Conservation (phyloP, 2,113 vertebrate species). For the Hemicordylus capensis region DNA sequence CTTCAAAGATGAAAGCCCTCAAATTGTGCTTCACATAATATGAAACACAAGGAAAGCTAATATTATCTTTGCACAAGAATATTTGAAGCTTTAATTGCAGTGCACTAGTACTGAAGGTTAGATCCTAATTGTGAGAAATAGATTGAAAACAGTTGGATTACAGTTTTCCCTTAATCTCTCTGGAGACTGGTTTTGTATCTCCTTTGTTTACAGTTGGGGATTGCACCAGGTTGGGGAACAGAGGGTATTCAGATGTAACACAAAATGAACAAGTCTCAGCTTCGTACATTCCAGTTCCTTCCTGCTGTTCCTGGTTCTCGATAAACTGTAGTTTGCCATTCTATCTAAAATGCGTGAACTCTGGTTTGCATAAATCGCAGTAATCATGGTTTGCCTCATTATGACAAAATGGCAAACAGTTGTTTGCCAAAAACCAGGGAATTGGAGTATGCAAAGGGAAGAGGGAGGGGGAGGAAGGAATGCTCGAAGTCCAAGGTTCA, state of each 20-base stretch:
- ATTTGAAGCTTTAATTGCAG: constrained; percentile 65
- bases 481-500: not conserved
- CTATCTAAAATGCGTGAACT: not conserved
- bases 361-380: not conserved
- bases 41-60: not conserved
- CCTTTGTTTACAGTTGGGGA: constrained; percentile 68
- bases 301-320: not conserved
- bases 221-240: constrained; percentile 51
- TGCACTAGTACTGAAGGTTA: constrained; percentile 67
- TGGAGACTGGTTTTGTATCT: constrained; percentile 69
- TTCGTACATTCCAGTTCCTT: not conserved
- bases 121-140: constrained; percentile 73
- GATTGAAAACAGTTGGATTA: constrained; percentile 72
- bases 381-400: not conserved
- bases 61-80: not conserved
- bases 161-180: constrained; percentile 74
- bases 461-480: not conserved
- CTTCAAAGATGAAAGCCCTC: not conserved
- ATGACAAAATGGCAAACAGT: no score
- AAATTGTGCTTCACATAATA: not conserved
- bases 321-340: not conserved
- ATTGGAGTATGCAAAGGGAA: no score
- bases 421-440: no score
- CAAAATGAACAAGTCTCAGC: not conserved
- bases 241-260: constrained; percentile 56